Evolutionary conservation across 2,113 vertebrate species (phyloP).

Genomic region (Amia ocellicauda): DNA sequence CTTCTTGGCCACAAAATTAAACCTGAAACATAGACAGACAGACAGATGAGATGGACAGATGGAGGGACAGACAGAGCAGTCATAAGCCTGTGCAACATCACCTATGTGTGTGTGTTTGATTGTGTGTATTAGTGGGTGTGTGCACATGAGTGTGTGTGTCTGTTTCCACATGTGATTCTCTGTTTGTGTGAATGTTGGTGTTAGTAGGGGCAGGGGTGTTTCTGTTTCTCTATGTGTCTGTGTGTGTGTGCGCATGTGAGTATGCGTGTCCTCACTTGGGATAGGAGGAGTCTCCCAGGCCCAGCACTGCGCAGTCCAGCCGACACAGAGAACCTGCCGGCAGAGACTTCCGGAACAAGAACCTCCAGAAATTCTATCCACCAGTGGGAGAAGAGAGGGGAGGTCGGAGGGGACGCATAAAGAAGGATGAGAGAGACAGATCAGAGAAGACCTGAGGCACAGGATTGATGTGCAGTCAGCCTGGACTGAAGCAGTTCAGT

Average conservation of each 20-base stretch:
- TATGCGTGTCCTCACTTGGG: slow-evolving; percentile 72
- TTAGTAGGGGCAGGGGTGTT: no score
- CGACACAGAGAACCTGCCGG: slow-evolving; percentile 70
- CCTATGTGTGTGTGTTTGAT: no score
- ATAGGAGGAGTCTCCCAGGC: slow-evolving; percentile 93
- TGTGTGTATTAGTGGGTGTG: no score
- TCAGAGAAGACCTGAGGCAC: no score
- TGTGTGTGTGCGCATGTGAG: no score
- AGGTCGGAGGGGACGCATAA: not conserved
- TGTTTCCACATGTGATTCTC: no score
- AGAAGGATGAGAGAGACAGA: not conserved
- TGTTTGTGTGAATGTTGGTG: no score
- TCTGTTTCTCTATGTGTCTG: no score
- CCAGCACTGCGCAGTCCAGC: slow-evolving; percentile 83
- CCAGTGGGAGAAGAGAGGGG: slow-evolving; percentile 8
- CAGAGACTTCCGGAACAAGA: slow-evolving; percentile 85
- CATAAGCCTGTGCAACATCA: no score
- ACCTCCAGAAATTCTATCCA: slow-evolving; percentile 85
- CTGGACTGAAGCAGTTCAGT: accelerated
- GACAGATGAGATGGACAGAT: no score
- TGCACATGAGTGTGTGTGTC: no score
- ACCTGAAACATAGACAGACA: slow-evolving; percentile 62
- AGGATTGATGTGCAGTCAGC: not conserved
- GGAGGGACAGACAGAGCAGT: no score
- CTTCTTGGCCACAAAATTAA: slow-evolving; percentile 97